Percentiles rank a stretch among this genome's conserved stretches.
Conservation (phyloP, 2,113 vertebrate species). For the Sinocyclocheilus anophthalmus region DNA sequence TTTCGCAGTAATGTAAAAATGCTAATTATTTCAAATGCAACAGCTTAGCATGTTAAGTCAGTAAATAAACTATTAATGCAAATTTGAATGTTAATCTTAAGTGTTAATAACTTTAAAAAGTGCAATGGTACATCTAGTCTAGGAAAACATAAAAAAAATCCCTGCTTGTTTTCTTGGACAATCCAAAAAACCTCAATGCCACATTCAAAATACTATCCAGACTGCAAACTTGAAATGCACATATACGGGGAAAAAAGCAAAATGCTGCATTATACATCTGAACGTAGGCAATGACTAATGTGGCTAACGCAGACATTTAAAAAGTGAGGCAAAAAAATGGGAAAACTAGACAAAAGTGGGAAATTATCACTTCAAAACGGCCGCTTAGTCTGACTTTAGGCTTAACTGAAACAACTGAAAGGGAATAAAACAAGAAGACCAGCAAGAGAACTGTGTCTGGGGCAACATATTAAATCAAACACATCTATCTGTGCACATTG, state of each 20-base stretch:
- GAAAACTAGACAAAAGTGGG: conserved; percentile 65
- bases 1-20: not conserved
- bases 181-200: not conserved
- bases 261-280: not conserved
- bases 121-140: not conserved
- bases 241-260: no score
- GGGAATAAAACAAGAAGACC: conserved; percentile 63
- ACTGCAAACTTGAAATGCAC: no score
- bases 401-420: conserved; percentile 71
- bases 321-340: not conserved
- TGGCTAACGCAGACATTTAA: conserved; percentile 1
- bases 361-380: conserved; percentile 74
- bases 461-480: conserved; percentile 67
- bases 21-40: not conserved
- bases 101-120: no score
- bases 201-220: conserved; percentile 24
- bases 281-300: conserved; percentile 8
- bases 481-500: conserved; percentile 53
- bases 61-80: conserved; percentile 12
- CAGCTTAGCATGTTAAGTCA: not conserved
- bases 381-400: conserved; percentile 63
- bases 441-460: conserved; percentile 63
- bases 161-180: no score
- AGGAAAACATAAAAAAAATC: not conserved
- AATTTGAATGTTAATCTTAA: not conserved